A percentile compares a stretch with the other conserved stretches of the same genome.
Evolutionary conservation across 1,140 invertebrate species (phyloP).

Genomic region (Zeugodacus cucurbitae): DNA sequence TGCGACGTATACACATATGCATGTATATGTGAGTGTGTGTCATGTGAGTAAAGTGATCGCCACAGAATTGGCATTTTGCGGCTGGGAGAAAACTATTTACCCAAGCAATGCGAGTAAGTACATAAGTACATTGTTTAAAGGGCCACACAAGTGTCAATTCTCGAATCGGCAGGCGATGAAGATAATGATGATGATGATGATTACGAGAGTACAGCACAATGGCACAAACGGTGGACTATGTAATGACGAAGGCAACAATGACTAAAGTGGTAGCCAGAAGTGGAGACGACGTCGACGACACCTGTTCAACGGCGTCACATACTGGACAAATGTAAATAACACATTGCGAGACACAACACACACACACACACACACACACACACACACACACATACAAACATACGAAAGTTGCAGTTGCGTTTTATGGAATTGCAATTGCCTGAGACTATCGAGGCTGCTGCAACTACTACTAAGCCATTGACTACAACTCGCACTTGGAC

Average conservation of each 20-base stretch:
- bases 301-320: slow-evolving; percentile 1
- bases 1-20: neutral
- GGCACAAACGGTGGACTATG: neutral
- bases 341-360: neutral
- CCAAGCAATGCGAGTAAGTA: neutral
- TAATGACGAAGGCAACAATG: neutral
- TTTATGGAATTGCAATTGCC: neutral
- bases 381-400: neutral
- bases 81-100: neutral
- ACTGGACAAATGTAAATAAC: slow-evolving; percentile 10
- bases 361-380: neutral
- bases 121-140: slow-evolving; percentile 17
- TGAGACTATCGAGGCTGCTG: neutral
- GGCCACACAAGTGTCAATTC: slow-evolving; percentile 33
- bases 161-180: too few relatives aligned
- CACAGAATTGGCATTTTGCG: neutral
- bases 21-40: neutral
- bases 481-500: neutral
- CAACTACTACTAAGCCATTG: neutral
- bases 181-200: neutral
- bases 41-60: neutral
- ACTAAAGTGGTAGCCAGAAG: neutral
- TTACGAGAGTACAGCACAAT: neutral
- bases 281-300: neutral
- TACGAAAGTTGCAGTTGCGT: neutral